Evolutionary conservation across 2,113 vertebrate species (phyloP), one percentile per base, ranked within the genome.

Genomic region (Oophaga pumilio): DNA sequence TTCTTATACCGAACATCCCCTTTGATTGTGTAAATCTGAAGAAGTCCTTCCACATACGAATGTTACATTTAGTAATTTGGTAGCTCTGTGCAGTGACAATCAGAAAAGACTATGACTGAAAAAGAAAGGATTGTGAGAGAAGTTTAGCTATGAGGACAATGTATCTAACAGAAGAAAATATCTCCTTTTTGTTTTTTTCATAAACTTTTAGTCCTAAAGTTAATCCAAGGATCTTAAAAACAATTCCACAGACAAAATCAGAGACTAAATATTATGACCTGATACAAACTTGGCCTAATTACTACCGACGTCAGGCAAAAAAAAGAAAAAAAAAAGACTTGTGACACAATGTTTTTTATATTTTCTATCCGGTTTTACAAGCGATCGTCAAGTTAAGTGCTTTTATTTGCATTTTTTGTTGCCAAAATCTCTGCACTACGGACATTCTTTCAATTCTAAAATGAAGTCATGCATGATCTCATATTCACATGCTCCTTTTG

Each of bases 391-490:
- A 57, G 59, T 80, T 80, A 28, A 80, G 77, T 59, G 26, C 10
- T 79, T 26, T 26, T 12, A 28, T 79, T 79, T 26, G 53, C 14
- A 33, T 28, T 33, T 80, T 69, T 33, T 59, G 53, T 33, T 80
- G 24, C 77, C 33, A 74, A 71, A 79, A 26, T 60, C 77, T 80
- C 33, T 59, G 56, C 2, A 14, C 53, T 18, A 80, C 18, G 43
- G 53, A 80, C 56, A 60, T 80, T 59, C 22, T 59, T 60, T 18
- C 10, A 15, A 13, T 33, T 33, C 77, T 80, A 60, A 80, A 60
- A 80, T 80, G 60, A 56, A 57, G 76, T 26, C 76, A 80, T 33
- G 26, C 56, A 33, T 80, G 77, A 59, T 60, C 77, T 60, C 77
- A 60, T 33, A 12, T 24, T 60, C 24, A 80, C 56, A 24, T 78